Base-by-base conservation (phyloP, 2,888 invertebrate genomes). In the Cerceris ruficornis region DNA sequence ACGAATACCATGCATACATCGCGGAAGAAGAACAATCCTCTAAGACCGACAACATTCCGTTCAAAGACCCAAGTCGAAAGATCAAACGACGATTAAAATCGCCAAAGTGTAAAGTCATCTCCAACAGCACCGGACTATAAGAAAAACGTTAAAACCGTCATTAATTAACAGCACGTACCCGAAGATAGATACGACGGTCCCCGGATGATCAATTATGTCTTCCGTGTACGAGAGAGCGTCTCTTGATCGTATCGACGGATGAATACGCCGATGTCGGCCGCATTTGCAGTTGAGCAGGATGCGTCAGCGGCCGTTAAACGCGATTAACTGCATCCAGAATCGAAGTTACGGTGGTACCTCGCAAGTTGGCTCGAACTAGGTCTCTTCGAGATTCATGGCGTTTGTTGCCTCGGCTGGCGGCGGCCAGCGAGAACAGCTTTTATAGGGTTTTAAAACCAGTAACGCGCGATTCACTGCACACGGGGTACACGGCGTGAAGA, bases 391-490 rank as follows among this genome's bases (percentile, higher is more conserved):
- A 83, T 77, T 82, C 76, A 82, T 69, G 68, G 62, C 64, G 71
- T 66, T 76, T 79, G 71, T 79, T 72, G 64, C 58, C 14, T 2
- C 61, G 43, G 66, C 61, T 59, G 70, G 43, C 61, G 54, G 52
- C 61, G 41, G 59, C 39, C 68, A 49, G 42, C 15, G 60, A 55
- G 67, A 68, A 66, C 67, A 43, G 66, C 67, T 80, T 82, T 82
- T 83, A 83, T 80, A 73, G 59, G 76, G 69, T 54, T 72, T 80
- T 80, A 75, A 80, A 82, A 82, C 54, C 60, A 54, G 57, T 81
- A 81, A 75, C 59, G 64, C 62, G 64, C 55, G 68, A 52, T 50
- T 65, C 57, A 46, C 15, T 49, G 49, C 14, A 13, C 15, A 11
- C 11, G 15, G 42, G 52, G 61, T 61, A 49, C 46, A 42, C 8